Evolutionary conservation across 2,888 invertebrate species (phyloP), one percentile per base, ranked within the genome.

Genomic region (Calameuta pallipes): DNA sequence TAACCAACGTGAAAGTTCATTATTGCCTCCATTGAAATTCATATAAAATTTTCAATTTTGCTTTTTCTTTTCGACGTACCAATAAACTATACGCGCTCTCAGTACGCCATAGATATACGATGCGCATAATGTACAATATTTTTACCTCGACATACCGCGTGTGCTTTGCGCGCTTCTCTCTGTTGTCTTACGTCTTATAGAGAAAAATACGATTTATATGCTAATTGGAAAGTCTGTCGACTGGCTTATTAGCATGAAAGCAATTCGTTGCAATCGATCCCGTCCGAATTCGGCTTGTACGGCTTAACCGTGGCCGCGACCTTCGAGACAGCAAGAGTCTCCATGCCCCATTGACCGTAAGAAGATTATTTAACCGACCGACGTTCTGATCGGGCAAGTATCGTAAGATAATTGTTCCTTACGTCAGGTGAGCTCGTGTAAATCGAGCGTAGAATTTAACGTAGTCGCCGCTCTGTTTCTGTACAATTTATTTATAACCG

Each of bases 171-270:
- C 56, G 56, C 56, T 23, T 56, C 56, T 56, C 41, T 56, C 23
- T 74, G 71, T 37, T 78, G 74, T 70, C 79, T 76, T 70, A 79
- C 76, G 34, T 74, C 71, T 70, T 78, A 69, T 81, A 84, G 79
- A 76, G 78, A 79, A 41, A 77, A 75, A 80, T 71, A 75, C 84
- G 85, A 86, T 89, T 84, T 88, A 86, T 87, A 88, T 87, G 88
- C 82, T 84, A 87, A 88, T 85, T 79, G 74, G 78, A 73, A 80
- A 75, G 79, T 82, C 84, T 81, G 81, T 76, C 73, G 79, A 78
- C 80, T 79, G 79, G 78, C 75, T 76, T 76, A 86, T 85, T 85
- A 85, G 82, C 85, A 83, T 83, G 83, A 84, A 82, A 84, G 82
- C 82, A 85, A 86, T 85, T 84, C 81, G 79, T 82, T 80, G 81